A percentile compares a stretch with the other conserved stretches of the same genome.
These are phyloP conservation scores for Eledone cirrhosa DNA, from an alignment of 2,888 invertebrate genomes.

Conservation along the genomic window DNA sequence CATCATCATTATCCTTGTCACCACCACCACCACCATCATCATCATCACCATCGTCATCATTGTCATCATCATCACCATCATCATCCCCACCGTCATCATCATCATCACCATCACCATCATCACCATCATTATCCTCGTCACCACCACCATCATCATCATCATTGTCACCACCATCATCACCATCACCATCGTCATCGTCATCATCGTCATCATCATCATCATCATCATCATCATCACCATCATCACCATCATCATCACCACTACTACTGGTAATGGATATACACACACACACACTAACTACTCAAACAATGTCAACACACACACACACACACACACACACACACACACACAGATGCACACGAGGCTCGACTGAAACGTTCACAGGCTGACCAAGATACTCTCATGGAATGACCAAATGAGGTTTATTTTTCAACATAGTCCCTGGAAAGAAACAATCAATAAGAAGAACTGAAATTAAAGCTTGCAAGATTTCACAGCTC, in stretches of 20 bases:
- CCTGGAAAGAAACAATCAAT: no score
- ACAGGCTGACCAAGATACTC: no score
- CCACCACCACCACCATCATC: not conserved
- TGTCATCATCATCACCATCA: not conserved
- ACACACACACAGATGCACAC: no score
- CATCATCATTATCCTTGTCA: not conserved
- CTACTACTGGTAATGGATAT: no score
- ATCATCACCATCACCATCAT: not conserved
- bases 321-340: no score
- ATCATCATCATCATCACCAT: constrained; percentile 2
- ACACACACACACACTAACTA: no score
- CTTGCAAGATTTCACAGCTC: no score
- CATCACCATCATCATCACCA: not conserved
- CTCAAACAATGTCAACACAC: no score
- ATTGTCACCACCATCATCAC: not conserved
- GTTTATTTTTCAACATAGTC: no score
- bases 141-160: not conserved
- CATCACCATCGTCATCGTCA: not conserved
- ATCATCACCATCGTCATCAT: not conserved
- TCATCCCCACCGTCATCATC: not conserved
- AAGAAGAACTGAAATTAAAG: no score
- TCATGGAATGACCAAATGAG: no score
- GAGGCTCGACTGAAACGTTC: no score
- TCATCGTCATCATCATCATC: not conserved
- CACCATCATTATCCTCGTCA: not conserved